Base-by-base conservation (phyloP, 2,113 vertebrate species). In the Alaudala cheleensis region DNA sequence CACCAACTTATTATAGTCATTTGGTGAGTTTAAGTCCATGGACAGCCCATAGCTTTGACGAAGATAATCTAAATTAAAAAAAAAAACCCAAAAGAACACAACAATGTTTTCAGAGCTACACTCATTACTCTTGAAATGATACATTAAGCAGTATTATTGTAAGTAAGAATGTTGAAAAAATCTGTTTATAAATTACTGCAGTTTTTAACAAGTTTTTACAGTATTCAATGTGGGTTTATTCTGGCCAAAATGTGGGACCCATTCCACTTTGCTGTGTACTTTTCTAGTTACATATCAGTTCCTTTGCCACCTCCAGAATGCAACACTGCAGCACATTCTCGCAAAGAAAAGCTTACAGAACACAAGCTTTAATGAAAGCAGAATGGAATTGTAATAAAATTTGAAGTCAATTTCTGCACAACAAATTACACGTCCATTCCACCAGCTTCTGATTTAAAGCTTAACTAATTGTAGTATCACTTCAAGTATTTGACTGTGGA, bases 1-100 rank as follows among this genome's bases (percentile, higher is more conserved):
- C 99, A 99, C 99, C 99, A 99, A 98, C 99, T 99, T 99, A 98
- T 99, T 99, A 98, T 99, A 99, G 98, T 99, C 99, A 87, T 99
- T 99, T 97, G 99, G 98, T 84, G 99, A 98, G 94, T 98, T 98
- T 89, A 99, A 99, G 95, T 99, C 99, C 95, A 98, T 98, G 88
- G 99, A 99, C 91, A 99, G 98, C 96, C 99, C 99, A 97, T 99
- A 99, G 98, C 99, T 99, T 98, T 99, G 99, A 97, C 99, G 99
- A 95, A 99, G 98, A 98, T 99, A 99, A 98, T 99, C 99, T 99
- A 98, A 92, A 42, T 87, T 57, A 92, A 67, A 79, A 92, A 50
- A 49, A 42, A 12, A 39, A 40, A 11, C 45, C 42, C 8, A 23
- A 26, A 31, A 50, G 51, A 65, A 29, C 1, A 21, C 17, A 67